A percentile compares a stretch with the other conserved stretches of the same genome.
Conservation (phyloP, 2,113 vertebrate genomes). For the Callopanchax toddi region DNA sequence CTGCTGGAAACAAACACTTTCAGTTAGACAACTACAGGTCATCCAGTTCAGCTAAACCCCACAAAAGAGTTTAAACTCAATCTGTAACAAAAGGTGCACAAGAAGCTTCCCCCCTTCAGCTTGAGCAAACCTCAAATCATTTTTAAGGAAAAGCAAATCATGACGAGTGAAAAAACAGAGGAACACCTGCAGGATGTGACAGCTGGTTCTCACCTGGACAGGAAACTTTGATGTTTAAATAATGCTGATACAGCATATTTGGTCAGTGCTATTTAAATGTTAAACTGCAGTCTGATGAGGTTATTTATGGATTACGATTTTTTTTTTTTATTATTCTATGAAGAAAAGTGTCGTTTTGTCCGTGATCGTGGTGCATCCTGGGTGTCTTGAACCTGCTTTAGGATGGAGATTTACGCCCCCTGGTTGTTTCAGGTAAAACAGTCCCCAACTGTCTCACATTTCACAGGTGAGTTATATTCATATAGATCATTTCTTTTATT, state of each 20-base stretch:
- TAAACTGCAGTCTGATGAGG: not conserved
- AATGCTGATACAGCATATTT: not conserved
- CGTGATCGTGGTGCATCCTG: constrained; percentile 4
- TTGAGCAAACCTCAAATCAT: too few species aligned
- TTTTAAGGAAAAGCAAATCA: too few species aligned
- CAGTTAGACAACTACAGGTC: not conserved
- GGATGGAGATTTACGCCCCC: constrained; percentile 75
- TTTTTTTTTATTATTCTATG: too few species aligned
- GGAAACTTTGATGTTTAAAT: not conserved
- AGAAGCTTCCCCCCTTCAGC: too few species aligned
- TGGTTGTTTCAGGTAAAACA: constrained; percentile 73
- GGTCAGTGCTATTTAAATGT: not conserved
- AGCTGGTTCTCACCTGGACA: constrained; percentile 12
- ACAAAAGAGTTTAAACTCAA: too few species aligned
- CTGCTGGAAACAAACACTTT: not conserved
- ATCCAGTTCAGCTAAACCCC: too few species aligned
- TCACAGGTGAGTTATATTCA: constrained; percentile 36
- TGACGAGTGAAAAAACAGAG: constrained; percentile 14
- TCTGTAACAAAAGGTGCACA: too few species aligned
- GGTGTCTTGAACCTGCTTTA: constrained; percentile 38
- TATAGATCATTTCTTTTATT: too few species aligned
- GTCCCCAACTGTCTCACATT: constrained; percentile 28
- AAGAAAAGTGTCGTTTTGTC: too few species aligned
- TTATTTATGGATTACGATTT: not conserved
- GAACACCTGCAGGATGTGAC: constrained; percentile 23